Evolutionary conservation across 2,888 invertebrate genomes (phyloP), one percentile per base, ranked within the genome.

Genomic region (Drosophila yooni): DNA sequence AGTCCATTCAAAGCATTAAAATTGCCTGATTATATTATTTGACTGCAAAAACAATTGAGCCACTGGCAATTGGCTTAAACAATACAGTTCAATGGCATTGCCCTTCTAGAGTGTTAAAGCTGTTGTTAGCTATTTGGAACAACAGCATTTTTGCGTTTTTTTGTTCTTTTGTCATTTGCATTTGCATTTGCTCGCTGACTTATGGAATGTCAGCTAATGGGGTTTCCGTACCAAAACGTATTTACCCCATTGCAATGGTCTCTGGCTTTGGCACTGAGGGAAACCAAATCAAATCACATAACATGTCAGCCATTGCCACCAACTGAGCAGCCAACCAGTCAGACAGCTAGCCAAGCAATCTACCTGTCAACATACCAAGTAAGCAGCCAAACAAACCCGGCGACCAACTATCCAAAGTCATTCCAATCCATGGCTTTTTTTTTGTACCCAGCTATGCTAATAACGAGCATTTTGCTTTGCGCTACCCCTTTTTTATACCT

Each of bases 201-300:
- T 85, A 80, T 78, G 83, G 83, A 83, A 83, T 88, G 83, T 31
- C 75, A 75, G 61, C 84, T 81, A 86, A 84, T 89, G 76, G 83
- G 84, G 84, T 84, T 89, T 86, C 68, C 72, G 67, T 76, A 76
- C 79, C 82, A 78, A 86, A 88, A 43, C 71, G 78, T 75, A 74
- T 78, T 88, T 88, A 83, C 67, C 89, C 75, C 78, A 70, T 52
- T 79, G 66, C 70, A 58, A 66, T 38, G 43, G 79, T 66, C 53
- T 46, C 48, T 56, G 67, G 31, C 56, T 46, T 50, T 70, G 54
- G 50, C 76, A 59, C 34, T 21, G 31, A 65, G 60, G 52, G 71
- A 74, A 84, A 84, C 82, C 73, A 85, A 83, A 84, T 84, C 78
- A 84, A 84, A 84, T 84, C 83, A 86, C 86, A 86, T 86, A 86